A percentile compares a stretch with the other conserved stretches of the same genome.
Evolutionary conservation across 2,113 vertebrate species (phyloP).

Genomic region (Porphyrio hochstetteri): DNA sequence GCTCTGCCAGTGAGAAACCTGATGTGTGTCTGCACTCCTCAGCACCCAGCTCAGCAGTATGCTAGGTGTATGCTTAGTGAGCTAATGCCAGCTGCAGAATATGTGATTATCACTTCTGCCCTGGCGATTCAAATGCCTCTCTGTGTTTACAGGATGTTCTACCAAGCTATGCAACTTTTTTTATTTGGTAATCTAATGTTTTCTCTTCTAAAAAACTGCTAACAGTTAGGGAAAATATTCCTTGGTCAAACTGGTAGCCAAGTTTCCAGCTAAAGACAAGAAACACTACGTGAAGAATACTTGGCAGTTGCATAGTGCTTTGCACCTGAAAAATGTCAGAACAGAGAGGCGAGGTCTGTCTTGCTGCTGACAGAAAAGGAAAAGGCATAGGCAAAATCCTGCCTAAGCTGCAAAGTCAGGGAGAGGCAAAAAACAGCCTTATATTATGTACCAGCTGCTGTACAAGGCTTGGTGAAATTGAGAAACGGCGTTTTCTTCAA

Average conservation of each 20-base stretch:
- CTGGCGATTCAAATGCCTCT: background rate
- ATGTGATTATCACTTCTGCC: background rate
- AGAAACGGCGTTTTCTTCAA: background rate
- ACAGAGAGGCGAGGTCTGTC: background rate
- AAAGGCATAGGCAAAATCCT: background rate
- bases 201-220: background rate
- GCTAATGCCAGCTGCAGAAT: background rate
- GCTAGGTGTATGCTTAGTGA: background rate
- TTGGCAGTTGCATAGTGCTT: background rate
- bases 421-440: background rate
- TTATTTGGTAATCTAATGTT: background rate
- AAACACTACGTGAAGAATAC: background rate
- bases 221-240: background rate
- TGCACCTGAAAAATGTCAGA: background rate
- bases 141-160: background rate
- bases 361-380: background rate
- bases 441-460: background rate
- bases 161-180: background rate
- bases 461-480: background rate
- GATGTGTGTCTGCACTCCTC: background rate
- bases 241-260: background rate
- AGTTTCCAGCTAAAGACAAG: constrained; percentile 1
- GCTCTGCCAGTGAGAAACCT: background rate
- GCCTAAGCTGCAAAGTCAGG: background rate
- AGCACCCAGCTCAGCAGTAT: background rate